phyloP scores from a whole-genome alignment of 1,140 invertebrate species.

The Trypoxylus dichotomus region DNA sequence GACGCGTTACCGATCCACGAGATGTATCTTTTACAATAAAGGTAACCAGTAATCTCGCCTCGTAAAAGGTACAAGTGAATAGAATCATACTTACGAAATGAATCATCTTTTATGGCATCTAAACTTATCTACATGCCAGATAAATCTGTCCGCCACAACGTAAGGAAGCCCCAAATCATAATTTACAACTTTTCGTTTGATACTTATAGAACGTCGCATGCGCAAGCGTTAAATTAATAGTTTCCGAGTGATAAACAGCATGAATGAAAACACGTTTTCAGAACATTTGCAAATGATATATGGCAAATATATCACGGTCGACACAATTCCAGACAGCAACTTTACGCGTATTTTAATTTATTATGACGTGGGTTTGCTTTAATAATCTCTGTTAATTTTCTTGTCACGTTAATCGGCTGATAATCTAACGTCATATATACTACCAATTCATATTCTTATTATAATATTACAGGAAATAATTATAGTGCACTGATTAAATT shows the following conservation, averaged over 20 bases:
- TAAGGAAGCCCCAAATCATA: not conserved
- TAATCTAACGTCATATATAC: too few relatives aligned
- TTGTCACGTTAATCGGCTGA: too few relatives aligned
- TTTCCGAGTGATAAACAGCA: not conserved
- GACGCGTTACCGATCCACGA: too few relatives aligned
- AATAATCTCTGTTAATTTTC: conserved; percentile 1
- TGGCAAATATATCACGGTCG: not conserved
- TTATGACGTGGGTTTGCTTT: not conserved
- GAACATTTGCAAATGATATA: not conserved
- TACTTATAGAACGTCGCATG: not conserved
- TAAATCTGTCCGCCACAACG: not conserved
- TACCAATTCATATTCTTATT: too few relatives aligned
- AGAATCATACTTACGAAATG: not conserved
- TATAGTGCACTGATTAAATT: too few relatives aligned
- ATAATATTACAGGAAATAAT: too few relatives aligned
- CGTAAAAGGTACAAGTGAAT: not conserved
- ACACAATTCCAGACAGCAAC: not conserved
- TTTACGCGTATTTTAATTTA: not conserved
- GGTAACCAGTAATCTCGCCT: not conserved
- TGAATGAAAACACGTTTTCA: not conserved
- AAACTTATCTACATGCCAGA: not conserved
- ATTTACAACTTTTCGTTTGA: not conserved
- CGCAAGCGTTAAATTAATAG: not conserved
- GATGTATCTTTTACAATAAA: too few relatives aligned
- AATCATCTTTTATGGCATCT: not conserved